Percentiles rank a stretch among this genome's conserved stretches.
Evolutionary conservation across 1,140 invertebrate species (phyloP).

Genomic region (Hypsibius dujardini): DNA sequence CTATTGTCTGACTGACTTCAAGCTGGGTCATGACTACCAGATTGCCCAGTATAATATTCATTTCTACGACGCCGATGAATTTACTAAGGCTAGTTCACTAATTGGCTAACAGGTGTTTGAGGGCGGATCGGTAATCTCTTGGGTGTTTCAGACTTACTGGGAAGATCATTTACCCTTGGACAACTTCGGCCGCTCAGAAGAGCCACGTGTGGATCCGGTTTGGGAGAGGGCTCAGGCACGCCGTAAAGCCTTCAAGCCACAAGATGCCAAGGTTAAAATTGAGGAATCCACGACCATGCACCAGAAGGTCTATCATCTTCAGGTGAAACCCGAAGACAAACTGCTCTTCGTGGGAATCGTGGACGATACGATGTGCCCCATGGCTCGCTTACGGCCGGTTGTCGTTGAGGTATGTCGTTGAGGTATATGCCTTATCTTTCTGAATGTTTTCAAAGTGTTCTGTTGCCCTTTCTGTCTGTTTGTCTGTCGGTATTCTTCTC

Average conservation of each 20-base stretch:
- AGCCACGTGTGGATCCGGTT: not conserved
- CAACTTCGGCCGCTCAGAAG: not conserved
- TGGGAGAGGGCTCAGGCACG: not conserved
- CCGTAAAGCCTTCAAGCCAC: not conserved
- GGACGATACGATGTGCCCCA: constrained; percentile 8
- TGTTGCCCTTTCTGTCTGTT: constrained; percentile 33
- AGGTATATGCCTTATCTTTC: too few relatives aligned
- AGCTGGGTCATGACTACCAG: constrained; percentile 31
- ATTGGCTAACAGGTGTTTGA: constrained; percentile 1
- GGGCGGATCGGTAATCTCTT: not conserved
- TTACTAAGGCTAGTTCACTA: constrained; percentile 30
- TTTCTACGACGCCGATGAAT: constrained; percentile 33
- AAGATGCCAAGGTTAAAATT: not conserved
- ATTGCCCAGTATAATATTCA: constrained; percentile 35
- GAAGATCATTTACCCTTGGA: not conserved
- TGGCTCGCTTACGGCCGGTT: constrained; percentile 7
- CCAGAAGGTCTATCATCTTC: not conserved
- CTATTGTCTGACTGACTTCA: constrained; percentile 36
- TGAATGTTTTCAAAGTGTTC: constrained; percentile 25
- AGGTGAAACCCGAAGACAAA: constrained; percentile 26
- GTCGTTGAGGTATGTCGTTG: constrained; percentile 1
- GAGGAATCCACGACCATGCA: too few relatives aligned
- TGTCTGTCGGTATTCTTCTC: constrained; percentile 30
- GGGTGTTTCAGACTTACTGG: not conserved
- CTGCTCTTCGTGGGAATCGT: not conserved